These are phyloP conservation scores for Otolemur garnettii DNA, from an alignment of 2,113 vertebrate genomes.

Conservation along the genomic window DNA sequence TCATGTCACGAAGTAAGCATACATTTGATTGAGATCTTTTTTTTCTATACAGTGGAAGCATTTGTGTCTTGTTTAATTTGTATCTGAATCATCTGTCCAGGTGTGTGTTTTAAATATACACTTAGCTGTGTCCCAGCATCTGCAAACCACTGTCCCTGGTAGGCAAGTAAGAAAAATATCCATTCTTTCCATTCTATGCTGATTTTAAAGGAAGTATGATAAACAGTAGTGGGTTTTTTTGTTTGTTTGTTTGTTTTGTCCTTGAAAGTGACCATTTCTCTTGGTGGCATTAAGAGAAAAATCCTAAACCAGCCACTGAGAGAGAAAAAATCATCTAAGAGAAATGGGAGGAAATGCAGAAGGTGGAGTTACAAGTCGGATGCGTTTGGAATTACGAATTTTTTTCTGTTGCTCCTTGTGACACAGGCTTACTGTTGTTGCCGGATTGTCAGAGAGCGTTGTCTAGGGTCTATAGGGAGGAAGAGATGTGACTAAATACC, in stretches of 20 bases:
- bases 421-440: neutral
- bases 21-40: neutral
- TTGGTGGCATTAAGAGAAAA: neutral
- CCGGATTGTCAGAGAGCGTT: neutral
- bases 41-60: neutral
- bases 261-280: neutral
- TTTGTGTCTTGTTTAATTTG: slow-evolving; percentile 33
- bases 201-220: neutral
- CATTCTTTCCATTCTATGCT: neutral
- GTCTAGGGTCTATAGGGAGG: neutral
- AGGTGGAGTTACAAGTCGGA: neutral
- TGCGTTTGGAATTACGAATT: neutral
- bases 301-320: neutral
- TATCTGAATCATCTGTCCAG: neutral
- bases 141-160: neutral
- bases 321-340: neutral
- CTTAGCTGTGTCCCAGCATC: neutral
- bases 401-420: neutral
- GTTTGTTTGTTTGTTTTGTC: neutral
- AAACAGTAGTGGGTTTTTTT: neutral
- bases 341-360: neutral
- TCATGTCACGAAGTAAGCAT: neutral
- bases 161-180: neutral
- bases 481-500: no score
- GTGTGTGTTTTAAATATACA: neutral